Evolutionary conservation across 2,113 vertebrate genomes (phyloP), one percentile per base, ranked within the genome.

Genomic region (Telmatochromis sp.): DNA sequence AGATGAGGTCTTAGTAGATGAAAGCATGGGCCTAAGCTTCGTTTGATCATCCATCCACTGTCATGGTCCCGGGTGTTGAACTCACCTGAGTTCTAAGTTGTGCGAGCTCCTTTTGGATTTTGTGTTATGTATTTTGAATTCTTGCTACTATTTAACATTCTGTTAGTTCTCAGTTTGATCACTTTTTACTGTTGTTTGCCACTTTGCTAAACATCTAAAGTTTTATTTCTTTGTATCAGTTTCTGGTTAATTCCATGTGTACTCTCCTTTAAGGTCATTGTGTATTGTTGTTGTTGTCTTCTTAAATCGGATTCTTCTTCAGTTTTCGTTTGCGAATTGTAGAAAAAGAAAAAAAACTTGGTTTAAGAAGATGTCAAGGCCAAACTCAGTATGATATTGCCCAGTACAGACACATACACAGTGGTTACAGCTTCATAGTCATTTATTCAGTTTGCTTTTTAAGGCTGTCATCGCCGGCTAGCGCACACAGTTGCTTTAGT

Each of bases 91-190:
- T 37, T 65, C 33, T 65, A 12, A 37, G 60, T 63, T 63, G 31
- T 35, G 58, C 4, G 0, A 35, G 58, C 31, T 63, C 17, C 9
- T 63, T 63, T 63, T 63, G 31, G 31, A 35, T 63, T 65, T 35
- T 65, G 58, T 63, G 58, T 65, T 63, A 63, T 63, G 58, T 35
- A 63, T 35, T 65, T 65, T 35, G 31, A 65, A 35, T 65, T 65
- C 31, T 65, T 65, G 60, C 31, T 35, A 65, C 60, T 65, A 65
- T 65, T 65, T 65, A 65, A 35, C 6, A 3, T 65, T 65, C 60
- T 65, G 31, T 65, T 65, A 35, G 9, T n/a, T 65, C 31, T 65
- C 31, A 65, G 31, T 35, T 65, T 65, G 60, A 35, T 65, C 9
- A 7, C 28, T 33, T 11, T 35, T 65, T 65, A 65, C 31, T 65